Base-by-base conservation (phyloP, 2,113 vertebrate genomes). In the Gymnorhina tibicen region DNA sequence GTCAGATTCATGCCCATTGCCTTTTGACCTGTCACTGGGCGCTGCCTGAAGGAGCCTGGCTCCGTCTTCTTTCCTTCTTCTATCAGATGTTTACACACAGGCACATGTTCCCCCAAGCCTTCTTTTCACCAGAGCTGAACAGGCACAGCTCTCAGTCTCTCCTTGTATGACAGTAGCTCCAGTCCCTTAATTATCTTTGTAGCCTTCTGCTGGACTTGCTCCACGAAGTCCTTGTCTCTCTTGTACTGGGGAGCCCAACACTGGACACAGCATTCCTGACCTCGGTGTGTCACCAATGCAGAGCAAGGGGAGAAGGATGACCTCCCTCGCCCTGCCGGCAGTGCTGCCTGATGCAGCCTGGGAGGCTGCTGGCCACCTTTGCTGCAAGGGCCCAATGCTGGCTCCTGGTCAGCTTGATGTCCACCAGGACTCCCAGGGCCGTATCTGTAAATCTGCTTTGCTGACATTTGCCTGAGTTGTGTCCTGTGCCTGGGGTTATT, bases 401-500 rank as follows among this genome's bases (percentile, higher is more conserved):
- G 26, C 39, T 75, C 18, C 1, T 59, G 59, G 27, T 30, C 69
- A 85, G 13, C 62, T 50, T 49, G 5, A 16, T 55, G 74, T 42
- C 32, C 64, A 27, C 44, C 63, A 68, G 53, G 6, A 58, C 14
- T 21, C 8, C 24, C 8, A 28, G 44, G 33, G 35, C 52, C 22
- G n/a, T 82, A 44, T 66, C 37, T 69, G 56, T 16, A 37, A 66
- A 64, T 53, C 67, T 62, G 22, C 58, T 76, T 73, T 85, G 33
- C 49, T 56, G 22, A 13, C 1, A 0, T 42, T 64, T 68, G 44
- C 37, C 59, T 3, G 2, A 76, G 16, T 13, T 3, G 0, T 16
- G 16, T 49, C 9, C 10, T 28, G 16, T 90, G 53, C 72, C n/a
- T 35, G 49, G 28, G 16, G 16, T 62, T 94, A 26, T 66, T 94